Base-by-base conservation (phyloP, 2,113 vertebrate genomes). In the Psilopogon haemacephalus region DNA sequence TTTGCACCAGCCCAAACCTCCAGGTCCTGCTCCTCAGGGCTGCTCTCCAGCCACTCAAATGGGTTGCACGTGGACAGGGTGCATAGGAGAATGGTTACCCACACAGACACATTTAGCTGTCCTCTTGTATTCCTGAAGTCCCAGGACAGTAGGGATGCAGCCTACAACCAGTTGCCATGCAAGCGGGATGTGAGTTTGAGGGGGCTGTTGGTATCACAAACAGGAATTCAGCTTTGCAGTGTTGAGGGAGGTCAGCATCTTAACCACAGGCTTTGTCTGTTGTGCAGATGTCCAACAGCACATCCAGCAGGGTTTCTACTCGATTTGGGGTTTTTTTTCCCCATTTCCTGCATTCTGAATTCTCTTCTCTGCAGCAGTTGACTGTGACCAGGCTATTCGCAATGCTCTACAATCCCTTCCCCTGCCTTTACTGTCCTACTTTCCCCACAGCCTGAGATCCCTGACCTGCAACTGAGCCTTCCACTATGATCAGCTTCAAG, bases 401-500 rank as follows among this genome's bases (percentile, higher is more conserved):
- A 46, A 11, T 32, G 19, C 35, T 44, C 17, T 65, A 4, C 2
- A 20, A 84, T 56, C 26, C 24, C 11, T 76, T 82, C 54, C 37
- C 86, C 74, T 56, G 38, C 54, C 50, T 42, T 38, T 19, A 21
- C 63, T 82, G 38, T 52, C 78, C 77, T 88, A 79, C 56, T 82
- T 82, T 95, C 71, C 55, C 17, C 15, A 28, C 83, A 87, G 84
- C 20, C 46, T 35, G 54, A 89, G 59, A 46, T 80, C 56, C 73
- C 81, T 84, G 82, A 89, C 90, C 74, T 89, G 55, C 2, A 0
- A 38, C 86, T 35, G 52, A 88, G 86, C 90, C 70, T 92, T 95
- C 93, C 40, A 63, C 74, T 70, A 12, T 1, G 20, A 94, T 93
- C 94, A 96, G 65, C 90, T 89, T 94, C 94, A 92, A 54, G 19